Percentiles rank a stretch among this genome's conserved stretches.
Evolutionary conservation across 2,797 vertebrate genomes (phyloP).

Genomic region (Sebastolobus alascanus): DNA sequence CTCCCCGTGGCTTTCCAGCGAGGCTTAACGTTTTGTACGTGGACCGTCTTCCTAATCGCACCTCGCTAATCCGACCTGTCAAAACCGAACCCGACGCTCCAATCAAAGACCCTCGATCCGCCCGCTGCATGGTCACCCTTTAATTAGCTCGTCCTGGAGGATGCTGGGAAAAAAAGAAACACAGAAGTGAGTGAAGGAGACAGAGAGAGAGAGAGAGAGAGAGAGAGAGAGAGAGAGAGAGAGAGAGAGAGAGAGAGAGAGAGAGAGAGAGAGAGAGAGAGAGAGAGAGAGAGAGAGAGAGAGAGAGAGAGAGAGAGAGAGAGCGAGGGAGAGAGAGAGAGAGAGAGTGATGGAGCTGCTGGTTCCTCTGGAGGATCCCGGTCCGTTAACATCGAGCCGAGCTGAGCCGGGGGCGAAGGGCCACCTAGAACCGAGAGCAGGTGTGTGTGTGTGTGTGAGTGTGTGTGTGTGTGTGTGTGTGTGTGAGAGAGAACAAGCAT

Average conservation of each 20-base stretch:
- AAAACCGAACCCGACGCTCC: conserved; percentile 70
- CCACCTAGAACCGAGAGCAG: conserved; percentile 69
- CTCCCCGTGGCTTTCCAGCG: conserved; percentile 53
- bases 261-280: no score
- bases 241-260: no score
- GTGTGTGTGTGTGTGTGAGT: conserved; percentile 36
- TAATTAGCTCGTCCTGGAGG: conserved; percentile 78
- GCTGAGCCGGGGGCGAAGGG: conserved; percentile 65
- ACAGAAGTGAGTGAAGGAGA: conserved; percentile 20
- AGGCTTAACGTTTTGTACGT: conserved; percentile 74
- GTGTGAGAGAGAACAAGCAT: conserved; percentile 67
- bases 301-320: no score
- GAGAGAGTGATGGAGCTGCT: conserved; percentile 44
- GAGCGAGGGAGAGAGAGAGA: no score
- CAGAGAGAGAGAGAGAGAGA: conserved; percentile 11
- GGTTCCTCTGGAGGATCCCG: conserved; percentile 56
- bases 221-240: no score
- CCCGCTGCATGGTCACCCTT: conserved; percentile 56
- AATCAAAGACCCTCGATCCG: conserved; percentile 66
- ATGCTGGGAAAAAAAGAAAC: conserved; percentile 68
- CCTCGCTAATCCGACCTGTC: conserved; percentile 81
- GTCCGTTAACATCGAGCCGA: conserved; percentile 65
- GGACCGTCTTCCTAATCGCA: conserved; percentile 77
- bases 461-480: conserved; percentile 32
- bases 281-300: no score